Evolutionary conservation across 2,113 vertebrate species (phyloP).

Genomic region (Hyla sarda): DNA sequence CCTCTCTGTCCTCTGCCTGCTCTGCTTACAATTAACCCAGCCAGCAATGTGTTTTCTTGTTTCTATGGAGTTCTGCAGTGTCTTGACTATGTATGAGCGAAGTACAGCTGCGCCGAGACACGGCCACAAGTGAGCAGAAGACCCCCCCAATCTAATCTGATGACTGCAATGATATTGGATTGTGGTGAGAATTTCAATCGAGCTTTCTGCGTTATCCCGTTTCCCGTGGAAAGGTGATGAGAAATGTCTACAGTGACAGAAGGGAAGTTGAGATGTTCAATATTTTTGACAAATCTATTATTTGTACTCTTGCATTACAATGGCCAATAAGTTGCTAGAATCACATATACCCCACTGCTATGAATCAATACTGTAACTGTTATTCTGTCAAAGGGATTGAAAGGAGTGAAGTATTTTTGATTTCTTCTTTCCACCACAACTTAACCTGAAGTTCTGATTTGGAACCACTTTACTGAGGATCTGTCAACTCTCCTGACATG

Average conservation of each 20-base stretch:
- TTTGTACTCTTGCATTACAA: not conserved
- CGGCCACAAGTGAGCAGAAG: conserved; percentile 55
- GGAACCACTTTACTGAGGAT: no score
- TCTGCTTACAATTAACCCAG: conserved; percentile 53
- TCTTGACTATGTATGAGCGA: conserved; percentile 68
- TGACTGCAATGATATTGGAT: conserved; percentile 31
- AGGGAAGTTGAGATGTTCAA: conserved; percentile 1
- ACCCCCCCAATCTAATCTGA: conserved; percentile 35
- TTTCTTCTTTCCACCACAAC: not conserved
- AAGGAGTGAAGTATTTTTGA: not conserved
- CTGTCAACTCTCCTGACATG: no score
- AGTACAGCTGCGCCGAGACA: conserved; percentile 68
- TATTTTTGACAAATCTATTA: conserved; percentile 33
- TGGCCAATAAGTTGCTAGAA: not conserved
- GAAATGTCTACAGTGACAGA: conserved; percentile 7
- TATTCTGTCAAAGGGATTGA: not conserved
- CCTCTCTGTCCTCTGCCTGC: conserved; percentile 57
- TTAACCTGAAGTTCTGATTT: no score
- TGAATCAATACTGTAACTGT: not conserved
- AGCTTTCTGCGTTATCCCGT: not conserved
- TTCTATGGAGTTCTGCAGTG: conserved; percentile 73
- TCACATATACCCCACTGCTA: no score
- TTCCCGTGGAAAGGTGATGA: conserved; percentile 16
- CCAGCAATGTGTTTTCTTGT: conserved; percentile 64
- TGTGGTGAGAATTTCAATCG: conserved; percentile 39